A percentile compares a stretch with the other conserved stretches of the same genome.
Conservation (phyloP, 1,140 invertebrate genomes). For the Platyura marginata region DNA sequence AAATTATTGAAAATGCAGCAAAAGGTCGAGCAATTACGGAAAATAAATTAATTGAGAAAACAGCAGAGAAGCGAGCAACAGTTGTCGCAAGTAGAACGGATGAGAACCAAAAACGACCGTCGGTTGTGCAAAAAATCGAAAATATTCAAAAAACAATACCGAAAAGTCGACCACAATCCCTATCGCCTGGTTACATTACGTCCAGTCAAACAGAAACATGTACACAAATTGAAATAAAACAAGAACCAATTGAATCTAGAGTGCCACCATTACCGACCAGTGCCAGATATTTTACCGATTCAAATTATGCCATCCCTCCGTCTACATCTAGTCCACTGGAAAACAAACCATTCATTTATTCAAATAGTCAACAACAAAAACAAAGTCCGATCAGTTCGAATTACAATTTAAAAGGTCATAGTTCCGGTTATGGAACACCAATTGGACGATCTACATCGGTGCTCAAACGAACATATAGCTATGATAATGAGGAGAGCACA, state of each 20-base stretch:
- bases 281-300: neutral
- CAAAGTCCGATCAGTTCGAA: neutral
- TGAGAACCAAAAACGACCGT: neutral
- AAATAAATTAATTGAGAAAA: neutral
- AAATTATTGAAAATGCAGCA: conserved; percentile 17
- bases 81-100: neutral
- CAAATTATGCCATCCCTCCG: neutral
- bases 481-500: neutral
- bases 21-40: neutral
- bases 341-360: neutral
- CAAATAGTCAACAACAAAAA: neutral
- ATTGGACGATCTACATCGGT: neutral
- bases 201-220: neutral
- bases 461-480: neutral
- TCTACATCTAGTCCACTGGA: neutral
- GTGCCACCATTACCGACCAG: neutral
- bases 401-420: neutral
- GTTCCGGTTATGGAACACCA: neutral
- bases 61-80: neutral
- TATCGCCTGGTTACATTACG: neutral
- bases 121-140: neutral
- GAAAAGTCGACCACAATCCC: neutral
- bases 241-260: neutral
- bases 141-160: neutral
- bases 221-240: neutral